These are phyloP conservation scores for Diorhabda carinulata DNA, from an alignment of 1,140 invertebrate genomes.

Conservation along the genomic window DNA sequence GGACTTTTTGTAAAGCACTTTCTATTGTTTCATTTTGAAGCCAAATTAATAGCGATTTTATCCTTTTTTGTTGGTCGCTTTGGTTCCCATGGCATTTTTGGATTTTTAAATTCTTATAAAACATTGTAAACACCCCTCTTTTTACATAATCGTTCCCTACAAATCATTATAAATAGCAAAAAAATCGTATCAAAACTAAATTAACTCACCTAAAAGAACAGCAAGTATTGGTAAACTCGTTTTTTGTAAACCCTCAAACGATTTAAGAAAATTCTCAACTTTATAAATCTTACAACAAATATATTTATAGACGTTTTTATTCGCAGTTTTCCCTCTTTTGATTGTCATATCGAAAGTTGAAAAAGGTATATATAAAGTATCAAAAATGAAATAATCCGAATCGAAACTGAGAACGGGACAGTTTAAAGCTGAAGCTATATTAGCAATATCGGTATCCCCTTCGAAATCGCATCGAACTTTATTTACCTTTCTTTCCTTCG, in stretches of 20 bases:
- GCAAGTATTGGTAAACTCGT: conserved; percentile 71
- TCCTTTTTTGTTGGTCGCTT: conserved; percentile 55
- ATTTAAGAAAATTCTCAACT: conserved; percentile 62
- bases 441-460: conserved; percentile 80
- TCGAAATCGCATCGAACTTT: conserved; percentile 75
- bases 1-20: conserved; percentile 62
- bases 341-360: conserved; percentile 51
- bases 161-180: conserved; percentile 46
- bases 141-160: conserved; percentile 87
- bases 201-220: conserved; percentile 61
- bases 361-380: conserved; percentile 76
- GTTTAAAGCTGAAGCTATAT: conserved; percentile 66
- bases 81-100: conserved; percentile 55
- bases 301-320: conserved; percentile 43
- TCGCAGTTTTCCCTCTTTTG: conserved; percentile 23
- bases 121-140: conserved; percentile 61
- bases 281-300: conserved; percentile 69
- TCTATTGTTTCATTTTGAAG: conserved; percentile 64
- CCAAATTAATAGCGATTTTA: conserved; percentile 70
- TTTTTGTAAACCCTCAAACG: conserved; percentile 63
- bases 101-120: conserved; percentile 64
- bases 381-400: conserved; percentile 88
- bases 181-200: no score
- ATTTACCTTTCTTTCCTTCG: conserved; percentile 61
- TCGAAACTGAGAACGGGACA: conserved; percentile 86